These are phyloP conservation scores for Parazoanthus atlanticus DNA, from an alignment of 92 coral and sea anemone genomes.

Conservation along the genomic window DNA sequence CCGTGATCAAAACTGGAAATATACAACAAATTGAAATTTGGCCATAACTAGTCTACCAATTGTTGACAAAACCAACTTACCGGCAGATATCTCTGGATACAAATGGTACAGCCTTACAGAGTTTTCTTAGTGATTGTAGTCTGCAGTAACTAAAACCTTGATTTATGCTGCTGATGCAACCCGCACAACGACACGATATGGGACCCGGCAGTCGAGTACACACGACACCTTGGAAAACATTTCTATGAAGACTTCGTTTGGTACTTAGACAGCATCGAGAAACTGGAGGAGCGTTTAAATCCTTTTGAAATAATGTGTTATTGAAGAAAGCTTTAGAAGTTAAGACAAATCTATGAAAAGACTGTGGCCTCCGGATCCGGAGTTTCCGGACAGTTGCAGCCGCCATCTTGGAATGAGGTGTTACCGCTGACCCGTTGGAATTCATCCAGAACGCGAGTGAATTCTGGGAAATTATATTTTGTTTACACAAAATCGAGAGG, in stretches of 20 bases:
- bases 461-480: conserved; percentile 30
- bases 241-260: neutral
- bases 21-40: too few species aligned
- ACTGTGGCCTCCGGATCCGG: neutral
- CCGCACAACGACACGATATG: neutral
- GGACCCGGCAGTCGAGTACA: conserved; percentile 3
- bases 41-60: neutral
- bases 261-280: neutral
- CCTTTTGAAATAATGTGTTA: neutral
- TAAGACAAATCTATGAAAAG: neutral
- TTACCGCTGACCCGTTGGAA: conserved; percentile 14
- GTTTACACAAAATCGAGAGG: conserved; percentile 38
- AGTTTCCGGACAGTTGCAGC: neutral
- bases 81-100: neutral
- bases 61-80: neutral
- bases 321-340: neutral
- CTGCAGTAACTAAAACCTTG: conserved; percentile 29
- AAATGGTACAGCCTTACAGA: conserved; percentile 9
- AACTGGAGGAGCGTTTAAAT: neutral
- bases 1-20: too few species aligned
- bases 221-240: neutral
- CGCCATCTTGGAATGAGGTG: conserved; percentile 28
- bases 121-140: conserved; percentile 6
- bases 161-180: conserved; percentile 2
- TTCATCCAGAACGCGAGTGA: neutral